Conservation (phyloP, 2,113 vertebrate genomes). For the Pithys albifrons region DNA sequence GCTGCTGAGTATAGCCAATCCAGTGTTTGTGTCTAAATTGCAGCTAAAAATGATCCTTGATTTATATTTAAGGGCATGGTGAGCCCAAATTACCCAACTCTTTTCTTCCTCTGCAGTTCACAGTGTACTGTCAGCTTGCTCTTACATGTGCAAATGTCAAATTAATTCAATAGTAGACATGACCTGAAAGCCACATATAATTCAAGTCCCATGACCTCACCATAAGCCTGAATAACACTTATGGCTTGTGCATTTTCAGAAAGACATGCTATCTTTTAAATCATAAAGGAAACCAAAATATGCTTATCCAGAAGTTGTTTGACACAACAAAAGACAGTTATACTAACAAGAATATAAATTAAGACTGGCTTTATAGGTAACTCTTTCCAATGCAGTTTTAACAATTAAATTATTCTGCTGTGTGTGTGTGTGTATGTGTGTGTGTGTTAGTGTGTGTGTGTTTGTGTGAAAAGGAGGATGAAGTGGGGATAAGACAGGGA, state of each 20-base stretch:
- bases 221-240: background rate
- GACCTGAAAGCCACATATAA: background rate
- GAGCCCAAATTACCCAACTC: background rate
- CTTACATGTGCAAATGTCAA: background rate
- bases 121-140: background rate
- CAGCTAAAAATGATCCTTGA: background rate
- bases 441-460: background rate
- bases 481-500: background rate
- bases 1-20: background rate
- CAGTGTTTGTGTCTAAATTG: background rate
- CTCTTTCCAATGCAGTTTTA: background rate
- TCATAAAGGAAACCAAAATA: background rate
- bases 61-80: background rate
- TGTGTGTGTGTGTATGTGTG: background rate
- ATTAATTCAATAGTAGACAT: background rate
- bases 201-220: background rate
- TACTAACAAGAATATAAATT: background rate
- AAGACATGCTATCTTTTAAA: background rate
- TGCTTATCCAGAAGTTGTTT: background rate
- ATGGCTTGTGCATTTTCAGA: background rate
- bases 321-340: background rate
- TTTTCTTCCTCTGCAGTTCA: background rate
- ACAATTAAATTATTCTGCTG: background rate
- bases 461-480: background rate
- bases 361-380: background rate